phyloP scores from a whole-genome alignment of 2,113 vertebrate species.

The Formicarius rufipectus region DNA sequence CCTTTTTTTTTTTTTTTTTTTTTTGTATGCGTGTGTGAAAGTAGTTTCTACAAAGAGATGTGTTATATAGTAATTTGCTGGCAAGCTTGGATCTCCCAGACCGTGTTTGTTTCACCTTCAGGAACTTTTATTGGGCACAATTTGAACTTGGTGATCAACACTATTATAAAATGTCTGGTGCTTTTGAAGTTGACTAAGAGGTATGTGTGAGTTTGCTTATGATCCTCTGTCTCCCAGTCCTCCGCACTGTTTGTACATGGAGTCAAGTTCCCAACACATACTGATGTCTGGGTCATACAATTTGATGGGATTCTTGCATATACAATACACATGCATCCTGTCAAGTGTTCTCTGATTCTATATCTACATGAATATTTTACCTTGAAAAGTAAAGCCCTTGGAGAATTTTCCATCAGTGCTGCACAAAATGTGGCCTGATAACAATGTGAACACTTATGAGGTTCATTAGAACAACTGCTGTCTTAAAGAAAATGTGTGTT shows the following conservation, averaged over 20 bases:
- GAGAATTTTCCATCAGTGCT: not conserved
- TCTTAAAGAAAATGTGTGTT: not conserved
- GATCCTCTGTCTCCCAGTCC: not conserved
- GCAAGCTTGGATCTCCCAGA: not conserved
- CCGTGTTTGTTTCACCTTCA: not conserved
- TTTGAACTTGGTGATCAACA: not conserved
- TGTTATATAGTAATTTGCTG: not conserved
- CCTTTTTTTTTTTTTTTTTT: not conserved
- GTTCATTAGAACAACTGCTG: not conserved
- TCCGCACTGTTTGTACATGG: not conserved
- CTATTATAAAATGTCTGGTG: not conserved
- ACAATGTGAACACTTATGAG: not conserved
- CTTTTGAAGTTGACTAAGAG: not conserved
- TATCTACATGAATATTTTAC: not conserved
- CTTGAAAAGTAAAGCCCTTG: not conserved
- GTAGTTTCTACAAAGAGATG: not conserved
- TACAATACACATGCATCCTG: fast-evolving
- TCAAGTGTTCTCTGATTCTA: not conserved
- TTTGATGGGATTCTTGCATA: not conserved
- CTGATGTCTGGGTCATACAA: not conserved
- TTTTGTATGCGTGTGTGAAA: not conserved
- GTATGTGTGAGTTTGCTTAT: not conserved
- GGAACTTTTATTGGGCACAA: not conserved
- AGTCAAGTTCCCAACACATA: not conserved
- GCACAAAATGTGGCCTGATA: not conserved